Evolutionary conservation across 2,113 vertebrate genomes (phyloP), one percentile per base, ranked within the genome.

Genomic region (Catagonus wagneri): DNA sequence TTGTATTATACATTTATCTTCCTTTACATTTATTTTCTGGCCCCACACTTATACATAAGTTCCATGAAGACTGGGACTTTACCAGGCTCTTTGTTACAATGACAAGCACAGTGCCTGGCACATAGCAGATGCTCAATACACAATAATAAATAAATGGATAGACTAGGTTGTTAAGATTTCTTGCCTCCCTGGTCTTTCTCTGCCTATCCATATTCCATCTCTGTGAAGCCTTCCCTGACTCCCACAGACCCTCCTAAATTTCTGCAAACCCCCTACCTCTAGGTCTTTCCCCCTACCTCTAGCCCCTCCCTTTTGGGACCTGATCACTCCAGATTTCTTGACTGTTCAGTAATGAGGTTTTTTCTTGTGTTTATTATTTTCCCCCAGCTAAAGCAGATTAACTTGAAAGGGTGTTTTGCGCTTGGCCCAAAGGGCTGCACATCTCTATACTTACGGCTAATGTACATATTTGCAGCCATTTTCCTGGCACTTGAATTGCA

Each of bases 241-340:
- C 7, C 15, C 2, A 1, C 6, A 52, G 79, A 39, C 3, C 4
- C 66, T 76, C 34, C 34, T 36, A 32, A 69, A 15, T 60, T 88
- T 61, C 34, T 5, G 50, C 20, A 68, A 4, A n/a, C 27, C 3
- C 14, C 36, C 11, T 32, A 6, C 19, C 25, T 19, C 3, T 2
- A 22, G 20, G 36, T 89, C 52, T 87, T 58, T 8, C 29, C 20
- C 17, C 63, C 32, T 19, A 7, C 16, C 6, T 56, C 12, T 16
- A 20, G 36, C n/a, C 3, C 7, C 25, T 17, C 0, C 1, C 14
- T 54, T 44, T 39, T 29, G 5, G 16, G 0, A 12, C 23, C 32
- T 32, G 15, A 32, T 52, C 61, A 25, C 17, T 39, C 23, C 3
- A 66, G 2, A 2, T 13, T 56, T 69, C 39, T 75, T 69, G 27